Conservation (phyloP, 2,888 invertebrate species). For the Microdon myrmicae region DNA sequence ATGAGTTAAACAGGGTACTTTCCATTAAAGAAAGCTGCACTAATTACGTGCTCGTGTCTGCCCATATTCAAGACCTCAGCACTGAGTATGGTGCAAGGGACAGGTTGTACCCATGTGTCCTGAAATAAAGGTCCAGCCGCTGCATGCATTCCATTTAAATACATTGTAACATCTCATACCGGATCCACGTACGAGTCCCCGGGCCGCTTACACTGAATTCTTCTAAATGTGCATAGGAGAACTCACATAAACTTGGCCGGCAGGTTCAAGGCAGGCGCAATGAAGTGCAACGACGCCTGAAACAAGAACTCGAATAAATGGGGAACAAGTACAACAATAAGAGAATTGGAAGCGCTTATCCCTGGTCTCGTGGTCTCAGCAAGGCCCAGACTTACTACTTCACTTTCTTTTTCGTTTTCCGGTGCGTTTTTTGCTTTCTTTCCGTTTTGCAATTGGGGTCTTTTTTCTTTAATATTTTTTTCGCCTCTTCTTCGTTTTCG, state of each 20-base stretch:
- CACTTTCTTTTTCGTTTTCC: conserved; percentile 29
- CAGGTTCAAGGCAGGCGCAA: conserved; percentile 47
- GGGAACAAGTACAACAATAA: conserved; percentile 31
- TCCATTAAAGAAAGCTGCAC: conserved; percentile 23
- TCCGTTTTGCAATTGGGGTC: conserved; percentile 1
- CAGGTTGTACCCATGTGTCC: no score
- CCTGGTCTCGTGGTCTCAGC: conserved; percentile 1
- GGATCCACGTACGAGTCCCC: conserved; percentile 24
- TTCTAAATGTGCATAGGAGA: conserved; percentile 32
- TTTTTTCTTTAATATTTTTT: conserved; percentile 7
- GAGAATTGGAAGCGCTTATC: conserved; percentile 17
- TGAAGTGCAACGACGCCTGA: conserved; percentile 30
- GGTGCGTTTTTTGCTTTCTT: conserved; percentile 31
- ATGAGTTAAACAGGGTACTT: no score
- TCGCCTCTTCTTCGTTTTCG: conserved; percentile 45
- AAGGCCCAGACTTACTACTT: conserved; percentile 5
- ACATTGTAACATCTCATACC: conserved; percentile 24
- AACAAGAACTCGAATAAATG: conserved; percentile 7
- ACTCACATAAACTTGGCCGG: conserved; percentile 15
- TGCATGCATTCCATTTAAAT: conserved; percentile 9
- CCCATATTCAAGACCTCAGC: no score
- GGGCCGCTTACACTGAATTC: conserved; percentile 36
- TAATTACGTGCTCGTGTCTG: conserved; percentile 19
- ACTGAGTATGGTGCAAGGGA: no score
- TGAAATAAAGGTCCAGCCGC: conserved; percentile 3